A percentile compares a stretch with the other conserved stretches of the same genome.
phyloP scores from a whole-genome alignment of 2,797 vertebrate species.

The Galago senegalensis region DNA sequence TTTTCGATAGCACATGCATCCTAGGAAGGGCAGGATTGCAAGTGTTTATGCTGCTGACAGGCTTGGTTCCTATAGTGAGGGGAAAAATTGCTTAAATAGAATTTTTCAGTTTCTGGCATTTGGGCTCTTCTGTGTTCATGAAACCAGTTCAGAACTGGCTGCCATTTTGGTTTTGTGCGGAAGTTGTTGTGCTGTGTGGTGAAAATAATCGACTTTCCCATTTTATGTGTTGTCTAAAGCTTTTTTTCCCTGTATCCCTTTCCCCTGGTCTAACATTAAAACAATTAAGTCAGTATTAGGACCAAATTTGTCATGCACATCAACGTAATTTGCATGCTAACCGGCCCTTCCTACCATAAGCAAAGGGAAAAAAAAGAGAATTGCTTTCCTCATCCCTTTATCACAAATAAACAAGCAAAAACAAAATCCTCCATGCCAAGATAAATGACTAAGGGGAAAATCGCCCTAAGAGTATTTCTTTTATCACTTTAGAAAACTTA shows the following conservation, averaged over 20 bases:
- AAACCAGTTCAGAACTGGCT: conserved; percentile 85
- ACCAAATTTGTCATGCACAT: neutral
- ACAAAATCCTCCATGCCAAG: neutral
- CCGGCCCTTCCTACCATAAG: neutral
- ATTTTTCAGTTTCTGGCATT: conserved; percentile 85
- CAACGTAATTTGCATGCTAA: neutral
- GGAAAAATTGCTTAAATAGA: conserved; percentile 87
- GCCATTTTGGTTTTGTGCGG: conserved; percentile 85
- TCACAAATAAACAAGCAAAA: neutral
- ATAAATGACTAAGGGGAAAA: conserved; percentile 39
- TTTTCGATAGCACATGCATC: conserved; percentile 93
- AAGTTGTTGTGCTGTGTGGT: conserved; percentile 30
- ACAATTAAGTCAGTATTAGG: neutral
- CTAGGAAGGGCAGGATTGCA: conserved; percentile 92
- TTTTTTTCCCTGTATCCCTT: neutral
- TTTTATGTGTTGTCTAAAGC: conserved; percentile 47
- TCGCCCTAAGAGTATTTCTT: neutral
- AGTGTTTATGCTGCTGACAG: conserved; percentile 91
- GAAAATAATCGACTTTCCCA: neutral
- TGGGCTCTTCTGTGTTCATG: conserved; percentile 77
- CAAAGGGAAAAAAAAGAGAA: conserved; percentile 4
- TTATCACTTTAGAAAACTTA: neutral
- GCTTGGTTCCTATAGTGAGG: conserved; percentile 89
- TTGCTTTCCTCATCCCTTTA: neutral
- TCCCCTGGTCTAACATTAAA: neutral